These are phyloP conservation scores for Poecilia velifera DNA, from an alignment of 2,797 vertebrate genomes.

Conservation along the genomic window DNA sequence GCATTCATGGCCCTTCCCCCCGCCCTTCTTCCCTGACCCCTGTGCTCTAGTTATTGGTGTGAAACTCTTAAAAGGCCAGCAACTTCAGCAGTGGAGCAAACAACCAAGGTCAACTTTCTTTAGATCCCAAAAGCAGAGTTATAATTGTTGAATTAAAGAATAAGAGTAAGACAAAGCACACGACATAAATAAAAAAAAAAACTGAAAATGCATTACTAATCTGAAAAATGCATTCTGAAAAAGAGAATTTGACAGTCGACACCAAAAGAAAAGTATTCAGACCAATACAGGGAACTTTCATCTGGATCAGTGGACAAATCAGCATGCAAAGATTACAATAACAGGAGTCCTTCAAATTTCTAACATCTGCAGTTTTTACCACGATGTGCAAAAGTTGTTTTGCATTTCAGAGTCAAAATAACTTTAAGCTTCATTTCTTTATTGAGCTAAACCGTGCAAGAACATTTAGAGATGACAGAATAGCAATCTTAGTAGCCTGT, in stretches of 20 bases:
- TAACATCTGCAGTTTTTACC: too few species aligned
- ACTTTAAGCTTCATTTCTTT: neutral
- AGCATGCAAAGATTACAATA: too few species aligned
- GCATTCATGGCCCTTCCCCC: constrained; percentile 34
- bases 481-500: neutral
- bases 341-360: too few species aligned
- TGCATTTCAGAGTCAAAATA: neutral
- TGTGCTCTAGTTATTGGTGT: constrained; percentile 45
- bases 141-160: constrained; percentile 2
- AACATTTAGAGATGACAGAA: neutral
- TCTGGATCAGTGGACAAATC: neutral
- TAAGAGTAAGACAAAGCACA: neutral
- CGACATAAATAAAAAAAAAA: neutral
- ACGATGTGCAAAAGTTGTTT: too few species aligned
- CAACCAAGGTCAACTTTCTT: constrained; percentile 39
- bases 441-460: neutral
- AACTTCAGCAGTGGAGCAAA: constrained; percentile 21
- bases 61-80: constrained; percentile 48
- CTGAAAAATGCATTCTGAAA: neutral
- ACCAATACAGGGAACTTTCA: neutral
- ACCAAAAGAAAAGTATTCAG: neutral
- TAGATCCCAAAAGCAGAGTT: neutral
- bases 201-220: neutral
- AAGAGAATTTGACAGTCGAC: neutral
- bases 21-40: constrained; percentile 40